Evolutionary conservation across 1,140 invertebrate genomes (phyloP).

Genomic region (Yoshiicerus persimilis): DNA sequence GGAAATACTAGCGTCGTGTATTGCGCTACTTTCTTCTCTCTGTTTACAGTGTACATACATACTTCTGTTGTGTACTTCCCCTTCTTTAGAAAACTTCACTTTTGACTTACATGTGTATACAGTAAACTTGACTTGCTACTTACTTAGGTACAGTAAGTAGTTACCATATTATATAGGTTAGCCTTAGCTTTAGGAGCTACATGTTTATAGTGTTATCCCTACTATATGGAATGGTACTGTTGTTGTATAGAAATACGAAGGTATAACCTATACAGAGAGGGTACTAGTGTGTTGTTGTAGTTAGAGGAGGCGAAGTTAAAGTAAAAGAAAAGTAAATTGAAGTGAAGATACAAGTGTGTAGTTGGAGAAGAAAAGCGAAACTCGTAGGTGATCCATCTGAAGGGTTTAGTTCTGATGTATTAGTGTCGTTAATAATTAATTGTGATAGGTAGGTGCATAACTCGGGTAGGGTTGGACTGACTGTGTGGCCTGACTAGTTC

Average conservation of each 20-base stretch:
- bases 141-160: too few species aligned
- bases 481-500: neutral
- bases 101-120: neutral
- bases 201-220: too few species aligned
- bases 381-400: neutral
- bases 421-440: slow-evolving; percentile 15
- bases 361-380: neutral
- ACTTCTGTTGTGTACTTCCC: neutral
- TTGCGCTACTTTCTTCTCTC: neutral
- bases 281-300: neutral
- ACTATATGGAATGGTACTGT: too few species aligned
- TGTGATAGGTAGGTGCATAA: neutral
- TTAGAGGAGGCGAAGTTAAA: neutral
- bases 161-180: neutral
- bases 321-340: slow-evolving; percentile 1
- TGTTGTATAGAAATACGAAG: too few species aligned
- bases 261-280: too few species aligned
- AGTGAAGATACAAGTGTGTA: neutral
- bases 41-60: too few species aligned
- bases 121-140: neutral
- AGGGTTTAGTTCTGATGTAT: slow-evolving; percentile 15
- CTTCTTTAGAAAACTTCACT: neutral
- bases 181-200: too few species aligned
- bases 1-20: neutral
- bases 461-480: neutral